A percentile compares a stretch with the other conserved stretches of the same genome.
phyloP scores from a whole-genome alignment of 2,888 invertebrate species.

The Pristionchus entomophagus region DNA sequence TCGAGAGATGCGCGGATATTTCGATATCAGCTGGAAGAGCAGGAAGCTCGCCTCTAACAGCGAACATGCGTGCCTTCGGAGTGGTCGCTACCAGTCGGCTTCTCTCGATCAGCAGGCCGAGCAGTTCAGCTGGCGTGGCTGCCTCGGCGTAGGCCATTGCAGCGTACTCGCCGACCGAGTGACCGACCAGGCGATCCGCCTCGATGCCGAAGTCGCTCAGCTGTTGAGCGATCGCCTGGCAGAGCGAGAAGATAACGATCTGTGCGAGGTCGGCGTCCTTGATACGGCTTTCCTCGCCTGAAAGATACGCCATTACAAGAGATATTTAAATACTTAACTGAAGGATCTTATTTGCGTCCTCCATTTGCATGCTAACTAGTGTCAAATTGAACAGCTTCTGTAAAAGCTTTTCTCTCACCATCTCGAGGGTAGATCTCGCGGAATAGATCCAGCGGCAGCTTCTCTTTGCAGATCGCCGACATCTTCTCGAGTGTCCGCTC shows the following conservation, averaged over 20 bases:
- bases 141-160: constrained; percentile 58
- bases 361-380: too few species aligned
- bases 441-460: neutral
- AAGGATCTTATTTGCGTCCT: too few species aligned
- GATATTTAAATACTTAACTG: too few species aligned
- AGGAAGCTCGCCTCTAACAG: constrained; percentile 54
- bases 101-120: constrained; percentile 58
- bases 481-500: constrained; percentile 48
- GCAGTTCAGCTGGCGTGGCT: constrained; percentile 48
- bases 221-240: constrained; percentile 53
- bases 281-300: neutral
- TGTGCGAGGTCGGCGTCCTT: constrained; percentile 55
- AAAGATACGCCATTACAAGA: too few species aligned
- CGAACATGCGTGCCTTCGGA: constrained; percentile 64
- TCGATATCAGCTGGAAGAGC: constrained; percentile 59
- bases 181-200: constrained; percentile 61
- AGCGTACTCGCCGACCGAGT: constrained; percentile 72
- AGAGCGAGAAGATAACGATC: constrained; percentile 60
- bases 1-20: constrained; percentile 62
- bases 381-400: too few species aligned
- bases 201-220: constrained; percentile 54
- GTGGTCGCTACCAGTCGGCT: constrained; percentile 60
- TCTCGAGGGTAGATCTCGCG: constrained; percentile 30
- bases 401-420: too few species aligned
- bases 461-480: neutral